Evolutionary conservation across 1,140 invertebrate genomes (phyloP).

Genomic region (Scaptomyza pallida): DNA sequence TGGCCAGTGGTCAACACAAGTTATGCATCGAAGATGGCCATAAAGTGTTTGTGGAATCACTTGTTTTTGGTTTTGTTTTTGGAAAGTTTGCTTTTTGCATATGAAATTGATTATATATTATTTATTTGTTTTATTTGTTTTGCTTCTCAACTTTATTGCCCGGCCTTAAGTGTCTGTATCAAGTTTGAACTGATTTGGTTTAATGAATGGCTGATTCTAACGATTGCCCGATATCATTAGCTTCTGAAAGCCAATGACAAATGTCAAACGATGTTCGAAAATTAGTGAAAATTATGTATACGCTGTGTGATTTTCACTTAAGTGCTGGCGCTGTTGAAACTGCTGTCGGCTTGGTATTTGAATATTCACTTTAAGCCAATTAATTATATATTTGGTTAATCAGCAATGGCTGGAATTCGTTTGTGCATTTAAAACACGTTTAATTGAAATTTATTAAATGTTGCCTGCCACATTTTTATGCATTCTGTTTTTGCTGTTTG

Average conservation of each 20-base stretch:
- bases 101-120: slow-evolving; percentile 15
- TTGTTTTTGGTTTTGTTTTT: slow-evolving; percentile 7
- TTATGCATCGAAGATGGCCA: slow-evolving; percentile 50
- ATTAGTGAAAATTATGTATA: background rate
- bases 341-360: background rate
- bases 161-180: slow-evolving; percentile 1
- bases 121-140: slow-evolving; percentile 22
- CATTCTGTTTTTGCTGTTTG: slow-evolving; percentile 13
- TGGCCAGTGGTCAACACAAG: slow-evolving; percentile 23
- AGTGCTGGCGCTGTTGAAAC: slow-evolving; percentile 2
- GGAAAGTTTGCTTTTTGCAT: slow-evolving; percentile 27
- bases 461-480: slow-evolving; percentile 65
- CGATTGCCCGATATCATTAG: slow-evolving; percentile 9
- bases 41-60: slow-evolving; percentile 37
- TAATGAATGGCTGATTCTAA: slow-evolving; percentile 29
- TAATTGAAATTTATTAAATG: slow-evolving; percentile 75
- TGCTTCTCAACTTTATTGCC: slow-evolving; percentile 14
- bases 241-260: slow-evolving; percentile 9
- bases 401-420: slow-evolving; percentile 21
- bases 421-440: slow-evolving; percentile 78
- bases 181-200: slow-evolving; percentile 35
- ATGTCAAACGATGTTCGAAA: background rate
- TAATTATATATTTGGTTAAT: slow-evolving; percentile 49
- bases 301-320: slow-evolving; percentile 4
- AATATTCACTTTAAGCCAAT: slow-evolving; percentile 42